A percentile compares a stretch with the other conserved stretches of the same genome.
Conservation (phyloP, 2,797 vertebrate species). For the Anabacerthia variegaticeps region DNA sequence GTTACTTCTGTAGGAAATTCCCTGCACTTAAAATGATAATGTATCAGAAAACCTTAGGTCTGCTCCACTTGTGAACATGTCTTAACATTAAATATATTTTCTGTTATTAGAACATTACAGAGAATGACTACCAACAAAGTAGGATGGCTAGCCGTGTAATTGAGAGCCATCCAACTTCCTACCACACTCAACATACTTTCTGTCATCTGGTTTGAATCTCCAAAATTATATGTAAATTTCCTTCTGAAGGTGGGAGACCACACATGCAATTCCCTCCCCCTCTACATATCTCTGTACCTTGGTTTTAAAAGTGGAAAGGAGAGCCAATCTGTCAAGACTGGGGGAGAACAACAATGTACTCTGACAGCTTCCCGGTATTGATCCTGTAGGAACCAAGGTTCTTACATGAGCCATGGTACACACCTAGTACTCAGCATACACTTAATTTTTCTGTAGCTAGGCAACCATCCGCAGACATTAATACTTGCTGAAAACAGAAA, state of each 20-base stretch:
- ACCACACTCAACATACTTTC: background rate
- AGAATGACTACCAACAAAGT: background rate
- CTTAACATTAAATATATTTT: background rate
- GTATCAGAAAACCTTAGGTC: background rate
- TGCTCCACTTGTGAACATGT: background rate
- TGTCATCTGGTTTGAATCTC: background rate
- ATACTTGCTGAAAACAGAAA: background rate
- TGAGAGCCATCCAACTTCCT: background rate
- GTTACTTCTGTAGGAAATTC: background rate
- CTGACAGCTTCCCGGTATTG: background rate
- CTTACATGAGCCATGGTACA: background rate
- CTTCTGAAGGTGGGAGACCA: background rate
- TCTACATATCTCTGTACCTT: background rate
- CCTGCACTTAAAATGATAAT: background rate
- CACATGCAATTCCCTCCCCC: rapidly evolving
- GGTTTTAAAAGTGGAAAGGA: background rate
- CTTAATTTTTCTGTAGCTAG: background rate
- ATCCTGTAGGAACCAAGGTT: background rate
- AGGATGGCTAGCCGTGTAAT: background rate
- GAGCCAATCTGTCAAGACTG: background rate
- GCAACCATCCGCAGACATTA: background rate
- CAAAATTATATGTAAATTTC: background rate
- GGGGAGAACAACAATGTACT: background rate
- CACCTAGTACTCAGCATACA: background rate
- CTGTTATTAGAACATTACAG: background rate